These are phyloP conservation scores for Crocodylus rhombifer DNA, from an alignment of 2,797 vertebrate genomes.

Conservation along the genomic window DNA sequence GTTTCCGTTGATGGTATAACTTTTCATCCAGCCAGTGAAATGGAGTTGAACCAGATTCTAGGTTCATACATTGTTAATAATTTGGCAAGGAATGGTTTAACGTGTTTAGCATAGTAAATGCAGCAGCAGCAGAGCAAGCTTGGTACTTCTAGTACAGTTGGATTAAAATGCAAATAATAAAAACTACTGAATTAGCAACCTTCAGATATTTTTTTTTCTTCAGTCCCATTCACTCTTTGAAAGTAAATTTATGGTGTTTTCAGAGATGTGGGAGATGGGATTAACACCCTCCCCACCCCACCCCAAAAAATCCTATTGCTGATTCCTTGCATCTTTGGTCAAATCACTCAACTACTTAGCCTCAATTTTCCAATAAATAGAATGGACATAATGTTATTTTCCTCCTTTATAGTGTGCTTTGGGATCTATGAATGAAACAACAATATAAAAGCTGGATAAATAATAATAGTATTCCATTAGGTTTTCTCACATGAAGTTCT, in stretches of 20 bases:
- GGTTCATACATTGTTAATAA: background rate
- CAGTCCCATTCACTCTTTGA: too few species aligned
- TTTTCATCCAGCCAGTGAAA: conserved; percentile 20
- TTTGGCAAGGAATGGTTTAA: background rate
- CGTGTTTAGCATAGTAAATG: background rate
- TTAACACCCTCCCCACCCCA: background rate
- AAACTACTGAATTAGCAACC: background rate
- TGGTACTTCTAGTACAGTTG: background rate
- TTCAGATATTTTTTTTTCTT: background rate
- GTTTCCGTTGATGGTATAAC: background rate
- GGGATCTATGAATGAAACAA: background rate
- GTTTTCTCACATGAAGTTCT: background rate
- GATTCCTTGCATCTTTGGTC: background rate
- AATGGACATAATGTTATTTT: background rate
- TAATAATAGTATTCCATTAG: background rate
- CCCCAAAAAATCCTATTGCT: background rate
- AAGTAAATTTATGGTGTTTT: background rate
- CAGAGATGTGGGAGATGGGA: background rate
- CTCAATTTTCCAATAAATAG: background rate
- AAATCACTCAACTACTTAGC: background rate
- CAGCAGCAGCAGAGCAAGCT: background rate
- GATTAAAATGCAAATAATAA: background rate
- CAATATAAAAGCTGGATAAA: background rate
- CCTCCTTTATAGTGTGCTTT: background rate
- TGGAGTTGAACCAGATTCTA: background rate